Base-by-base conservation (phyloP, 53 echinoderm and acorn worm genomes). In the Paracentrotus lividus region DNA sequence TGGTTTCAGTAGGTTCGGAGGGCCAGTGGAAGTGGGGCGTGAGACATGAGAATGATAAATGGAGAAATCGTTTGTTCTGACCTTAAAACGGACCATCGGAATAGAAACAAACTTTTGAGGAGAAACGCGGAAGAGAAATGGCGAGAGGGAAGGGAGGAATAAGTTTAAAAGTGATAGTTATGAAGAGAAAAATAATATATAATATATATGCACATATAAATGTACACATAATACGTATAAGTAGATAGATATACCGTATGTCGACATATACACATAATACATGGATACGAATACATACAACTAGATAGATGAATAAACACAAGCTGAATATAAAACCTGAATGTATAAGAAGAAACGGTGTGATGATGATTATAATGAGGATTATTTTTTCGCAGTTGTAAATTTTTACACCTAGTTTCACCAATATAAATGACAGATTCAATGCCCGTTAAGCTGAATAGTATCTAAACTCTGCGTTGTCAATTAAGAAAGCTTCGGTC, bases 1-100 rank as follows among this genome's bases (percentile, higher is more conserved):
- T 15, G 4, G 42, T 20, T n/a, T n/a, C 18, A 15, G 12, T 51
- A 6, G 51, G 51, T 20, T 0, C 8, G 21, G 57, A 57, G 44
- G 81, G 47, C 47, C n/a, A 26, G 8, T 81, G 81, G 34, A 86
- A 86, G 57, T 56, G 33, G 86, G 56, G 56, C 38, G 33, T n/a
- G 58, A 86, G 86, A 86, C 18, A 85, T 76, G 45, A 85, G 10
- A 44, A 43, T 8, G 43, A 77, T 85, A 49, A 85, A 49, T n/a
- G n/a, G 24, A 20, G 14, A 49, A 49, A 29, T 29, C 3, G 49
- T 72, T 72, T 72, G 40, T 36, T 78, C 20, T 78, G 42, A 23
- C 77, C 18, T 42, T 6, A 42, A 77, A 77, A 43, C 1, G 47
- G 81, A 45, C 47, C 27, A 47, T 47, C 47, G 49, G 10, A 81